A percentile compares a stretch with the other conserved stretches of the same genome.
Conservation (phyloP, 1,140 invertebrate species). For the Zaprionus camerounensis region DNA sequence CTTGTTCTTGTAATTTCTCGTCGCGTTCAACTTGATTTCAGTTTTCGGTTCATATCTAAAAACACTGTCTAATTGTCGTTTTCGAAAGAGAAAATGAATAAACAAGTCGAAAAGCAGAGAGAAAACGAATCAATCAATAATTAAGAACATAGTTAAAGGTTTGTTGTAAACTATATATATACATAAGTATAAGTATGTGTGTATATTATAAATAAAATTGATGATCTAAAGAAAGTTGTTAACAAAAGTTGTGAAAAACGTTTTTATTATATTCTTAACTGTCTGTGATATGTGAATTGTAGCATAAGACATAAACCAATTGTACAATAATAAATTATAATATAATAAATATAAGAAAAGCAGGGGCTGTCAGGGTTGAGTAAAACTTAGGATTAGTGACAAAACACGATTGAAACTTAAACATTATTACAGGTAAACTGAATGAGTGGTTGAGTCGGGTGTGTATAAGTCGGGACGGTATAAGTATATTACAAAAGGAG, state of each 20-base stretch:
- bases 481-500: conserved; percentile 74
- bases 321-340: conserved; percentile 53
- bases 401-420: conserved; percentile 53
- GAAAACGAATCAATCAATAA: conserved; percentile 5
- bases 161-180: not conserved
- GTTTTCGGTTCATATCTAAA: conserved; percentile 49
- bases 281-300: conserved; percentile 61
- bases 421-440: conserved; percentile 33
- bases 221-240: conserved; percentile 17
- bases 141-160: conserved; percentile 1
- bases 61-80: conserved; percentile 38
- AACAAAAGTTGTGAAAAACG: conserved; percentile 68
- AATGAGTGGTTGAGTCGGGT: conserved; percentile 20
- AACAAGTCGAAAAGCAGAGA: conserved; percentile 29
- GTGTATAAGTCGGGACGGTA: conserved; percentile 29
- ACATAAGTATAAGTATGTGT: not conserved
- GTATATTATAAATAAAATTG: conserved; percentile 19
- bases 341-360: conserved; percentile 34
- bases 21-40: conserved; percentile 53
- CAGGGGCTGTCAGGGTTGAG: conserved; percentile 21
- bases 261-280: conserved; percentile 63
- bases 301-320: conserved; percentile 60
- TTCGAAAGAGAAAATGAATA: conserved; percentile 19
- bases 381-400: conserved; percentile 26
- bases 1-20: conserved; percentile 45